Percentiles rank a stretch among this genome's conserved stretches.
Evolutionary conservation across 2,113 vertebrate genomes (phyloP).

Genomic region (Tetraodon nigroviridis): DNA sequence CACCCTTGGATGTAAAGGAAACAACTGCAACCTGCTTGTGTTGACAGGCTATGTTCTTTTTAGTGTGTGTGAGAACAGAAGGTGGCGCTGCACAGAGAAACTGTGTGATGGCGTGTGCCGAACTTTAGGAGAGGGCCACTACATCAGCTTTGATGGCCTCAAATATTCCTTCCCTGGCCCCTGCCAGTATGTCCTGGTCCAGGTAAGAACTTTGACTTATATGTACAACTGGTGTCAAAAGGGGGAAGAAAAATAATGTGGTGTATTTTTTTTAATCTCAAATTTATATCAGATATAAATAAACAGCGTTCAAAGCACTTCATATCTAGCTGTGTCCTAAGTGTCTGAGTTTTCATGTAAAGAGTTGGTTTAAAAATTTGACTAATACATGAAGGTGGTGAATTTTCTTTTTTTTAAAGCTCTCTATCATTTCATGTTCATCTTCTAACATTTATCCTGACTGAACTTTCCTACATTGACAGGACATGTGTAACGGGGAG

Average conservation of each 20-base stretch:
- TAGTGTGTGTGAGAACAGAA: constrained; percentile 84
- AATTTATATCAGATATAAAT: too few relatives aligned
- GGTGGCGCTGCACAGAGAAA: constrained; percentile 85
- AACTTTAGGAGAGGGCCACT: constrained; percentile 82
- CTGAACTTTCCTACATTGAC: background rate
- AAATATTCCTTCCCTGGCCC: constrained; percentile 87
- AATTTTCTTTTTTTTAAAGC: too few relatives aligned
- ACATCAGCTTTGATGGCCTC: constrained; percentile 90
- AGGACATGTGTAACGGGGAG: constrained; percentile 84
- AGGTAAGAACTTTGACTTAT: constrained; percentile 75
- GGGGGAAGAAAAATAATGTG: background rate
- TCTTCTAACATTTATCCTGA: background rate
- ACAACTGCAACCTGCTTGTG: background rate
- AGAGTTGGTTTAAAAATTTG: background rate
- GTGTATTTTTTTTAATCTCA: too few relatives aligned
- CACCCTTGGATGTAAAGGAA: constrained; percentile 17
- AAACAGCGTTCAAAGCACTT: background rate
- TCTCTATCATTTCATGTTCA: too few relatives aligned
- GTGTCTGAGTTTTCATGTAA: background rate
- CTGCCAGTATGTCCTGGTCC: constrained; percentile 89
- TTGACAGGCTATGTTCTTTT: constrained; percentile 14
- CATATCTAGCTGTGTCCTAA: background rate
- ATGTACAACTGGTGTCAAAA: background rate
- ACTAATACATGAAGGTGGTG: too few relatives aligned
- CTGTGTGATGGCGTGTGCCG: constrained; percentile 84